Base-by-base conservation (phyloP, 2,797 vertebrate species). In the Myoxocephalus aenaeus region DNA sequence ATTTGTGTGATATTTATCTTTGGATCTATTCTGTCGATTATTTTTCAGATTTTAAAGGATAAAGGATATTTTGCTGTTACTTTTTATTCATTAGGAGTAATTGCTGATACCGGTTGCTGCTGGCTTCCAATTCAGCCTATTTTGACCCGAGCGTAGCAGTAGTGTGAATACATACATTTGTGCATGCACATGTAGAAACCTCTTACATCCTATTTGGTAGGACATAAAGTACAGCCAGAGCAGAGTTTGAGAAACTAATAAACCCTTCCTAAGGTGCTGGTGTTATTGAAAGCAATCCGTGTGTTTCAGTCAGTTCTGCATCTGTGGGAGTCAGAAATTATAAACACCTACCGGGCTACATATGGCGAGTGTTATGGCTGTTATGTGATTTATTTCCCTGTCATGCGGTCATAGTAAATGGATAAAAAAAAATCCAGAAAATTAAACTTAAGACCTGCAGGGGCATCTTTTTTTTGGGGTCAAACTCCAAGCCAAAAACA, bases 371-470 rank as follows among this genome's bases (percentile, higher is more conserved):
- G 77, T 84, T 75, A 65, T 48, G 62, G 38, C 53, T 27, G 1
- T 27, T 27, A 27, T 27, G 3, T 78, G 85, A 85, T 85, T 89
- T 70, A 87, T 87, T 64, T 58, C 20, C 54, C 70, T 80, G 76
- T 65, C 63, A 65, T 56, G 46, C 40, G 64, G 73, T 68, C 68
- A 42, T 34, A 75, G 25, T 70, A 59, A 90, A 86, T 62, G 79
- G 73, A 72, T 84, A 58, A 85, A 81, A 86, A 81, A 86, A 79
- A 82, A 78, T 66, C 3, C 57, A 67, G 70, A 77, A 81, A 88
- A 89, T 79, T 66, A 44, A 73, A 88, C 79, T 80, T 82, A 36
- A 82, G 61, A 78, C 64, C 73, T 78, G 78, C 77, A 86, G 88
- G 78, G 81, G 66, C 70, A 58, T 70, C 5, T 61, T 25, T 40